A percentile compares a stretch with the other conserved stretches of the same genome.
Evolutionary conservation across 1,140 invertebrate species (phyloP).

Genomic region (Zaprionus camerounensis): DNA sequence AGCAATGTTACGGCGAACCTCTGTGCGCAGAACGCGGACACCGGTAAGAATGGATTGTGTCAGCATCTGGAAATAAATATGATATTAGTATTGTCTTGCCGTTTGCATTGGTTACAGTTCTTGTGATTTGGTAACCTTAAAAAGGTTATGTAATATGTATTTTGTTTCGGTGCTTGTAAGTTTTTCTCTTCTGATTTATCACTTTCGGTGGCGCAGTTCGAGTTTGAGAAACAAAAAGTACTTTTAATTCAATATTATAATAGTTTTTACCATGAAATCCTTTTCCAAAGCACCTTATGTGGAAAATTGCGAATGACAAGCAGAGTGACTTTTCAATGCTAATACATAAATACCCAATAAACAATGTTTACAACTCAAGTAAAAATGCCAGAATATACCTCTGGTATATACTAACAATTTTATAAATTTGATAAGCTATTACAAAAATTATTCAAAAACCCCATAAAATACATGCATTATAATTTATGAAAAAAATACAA

Average conservation of each 20-base stretch:
- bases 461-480: not conserved
- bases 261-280: slow-evolving; percentile 60
- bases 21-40: slow-evolving; percentile 69
- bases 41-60: slow-evolving; percentile 75
- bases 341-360: slow-evolving; percentile 18
- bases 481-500: not conserved
- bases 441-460: not conserved
- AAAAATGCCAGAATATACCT: not conserved
- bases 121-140: slow-evolving; percentile 72
- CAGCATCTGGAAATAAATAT: slow-evolving; percentile 77
- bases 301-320: slow-evolving; percentile 41
- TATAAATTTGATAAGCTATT: not conserved
- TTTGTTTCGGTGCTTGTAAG: slow-evolving; percentile 13
- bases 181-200: not conserved
- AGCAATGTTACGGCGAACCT: slow-evolving; percentile 87
- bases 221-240: not conserved
- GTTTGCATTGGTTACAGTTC: not conserved
- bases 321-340: slow-evolving; percentile 21
- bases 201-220: not conserved
- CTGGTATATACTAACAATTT: not conserved
- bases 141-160: slow-evolving; percentile 78
- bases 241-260: not conserved
- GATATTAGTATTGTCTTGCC: not conserved
- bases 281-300: slow-evolving; percentile 47
- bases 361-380: not conserved